Evolutionary conservation across 2,888 invertebrate species (phyloP), one percentile per base, ranked within the genome.

Genomic region (Chloroclysta siterata): DNA sequence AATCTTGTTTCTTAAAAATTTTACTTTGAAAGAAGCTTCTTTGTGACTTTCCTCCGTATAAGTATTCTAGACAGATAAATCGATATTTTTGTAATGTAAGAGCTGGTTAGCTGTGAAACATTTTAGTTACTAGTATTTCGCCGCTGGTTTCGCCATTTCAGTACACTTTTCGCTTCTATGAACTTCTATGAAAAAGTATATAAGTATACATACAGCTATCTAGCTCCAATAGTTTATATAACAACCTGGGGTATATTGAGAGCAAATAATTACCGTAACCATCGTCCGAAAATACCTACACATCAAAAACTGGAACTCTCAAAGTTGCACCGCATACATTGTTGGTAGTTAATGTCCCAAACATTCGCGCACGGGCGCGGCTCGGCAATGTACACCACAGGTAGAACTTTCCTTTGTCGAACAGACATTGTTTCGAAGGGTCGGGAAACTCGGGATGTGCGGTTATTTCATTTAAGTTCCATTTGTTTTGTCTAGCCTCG

Each of bases 351-450:
- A 58, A 52, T 58, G 61, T 58, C 65, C 61, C 58, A 58, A 54
- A 47, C 58, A 61, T 65, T 39, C 42, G 46, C 54, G 58, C 52
- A 14, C 51, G 56, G 28, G 46, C 48, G 53, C 29, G 56, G 57
- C 42, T 57, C 60, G 22, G 61, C 60, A 64, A 48, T 56, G 60
- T 48, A 56, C 57, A 58, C 58, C 63, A 51, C 54, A 65, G 65
- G 65, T 65, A 53, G 29, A 65, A 65, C 46, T 65, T 65, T 54
- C 61, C 65, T 65, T 65, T 65, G 65, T 65, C 42, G 55, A 51
- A 65, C 48, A 47, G 44, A 65, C 58, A 65, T 65, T 65, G 65
- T 65, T 65, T 53, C 60, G 53, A 6, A 13, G 52, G 64, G 64
- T 53, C 56, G 65, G 56, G 53, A 15, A 53, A 54, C 56, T 54